These are phyloP conservation scores for Enoplosus armatus DNA, from an alignment of 2,797 vertebrate genomes.

Conservation along the genomic window DNA sequence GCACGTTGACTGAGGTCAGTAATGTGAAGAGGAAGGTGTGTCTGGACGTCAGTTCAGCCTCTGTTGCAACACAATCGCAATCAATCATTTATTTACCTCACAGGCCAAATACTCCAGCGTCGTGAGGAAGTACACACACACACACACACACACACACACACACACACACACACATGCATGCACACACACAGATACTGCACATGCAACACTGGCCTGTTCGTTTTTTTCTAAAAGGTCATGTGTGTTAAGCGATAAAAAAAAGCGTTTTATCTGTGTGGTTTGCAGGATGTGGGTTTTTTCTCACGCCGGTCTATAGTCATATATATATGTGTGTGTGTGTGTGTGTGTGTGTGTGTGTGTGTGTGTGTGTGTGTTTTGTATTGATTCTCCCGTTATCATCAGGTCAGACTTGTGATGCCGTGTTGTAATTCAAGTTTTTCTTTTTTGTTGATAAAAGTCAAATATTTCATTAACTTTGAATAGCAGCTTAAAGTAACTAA, in stretches of 20 bases:
- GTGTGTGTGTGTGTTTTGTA: not conserved
- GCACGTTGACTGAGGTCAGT: not conserved
- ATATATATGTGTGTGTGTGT: conserved; percentile 10
- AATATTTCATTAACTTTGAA: not conserved
- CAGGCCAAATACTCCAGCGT: not conserved
- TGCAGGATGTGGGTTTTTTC: conserved; percentile 46
- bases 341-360: conserved; percentile 19
- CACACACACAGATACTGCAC: not conserved
- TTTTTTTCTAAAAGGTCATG: not conserved
- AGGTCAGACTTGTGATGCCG: not conserved
- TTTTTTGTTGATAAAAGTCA: not conserved
- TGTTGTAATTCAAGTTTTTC: not conserved
- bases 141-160: conserved; percentile 10
- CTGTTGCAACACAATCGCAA: conserved; percentile 14
- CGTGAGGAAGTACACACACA: not conserved
- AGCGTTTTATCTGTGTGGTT: not conserved
- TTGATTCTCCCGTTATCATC: not conserved
- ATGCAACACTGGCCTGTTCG: not conserved
- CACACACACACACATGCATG: conserved; percentile 20
- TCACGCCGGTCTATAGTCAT: not conserved
- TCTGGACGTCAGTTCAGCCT: not conserved
- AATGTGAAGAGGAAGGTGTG: conserved; percentile 32
- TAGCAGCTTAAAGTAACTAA: not conserved
- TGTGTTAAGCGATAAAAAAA: conserved; percentile 35
- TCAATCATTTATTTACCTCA: conserved; percentile 46